A percentile compares a stretch with the other conserved stretches of the same genome.
Conservation (phyloP, 1,140 invertebrate genomes). For the Cephus cinctus region DNA sequence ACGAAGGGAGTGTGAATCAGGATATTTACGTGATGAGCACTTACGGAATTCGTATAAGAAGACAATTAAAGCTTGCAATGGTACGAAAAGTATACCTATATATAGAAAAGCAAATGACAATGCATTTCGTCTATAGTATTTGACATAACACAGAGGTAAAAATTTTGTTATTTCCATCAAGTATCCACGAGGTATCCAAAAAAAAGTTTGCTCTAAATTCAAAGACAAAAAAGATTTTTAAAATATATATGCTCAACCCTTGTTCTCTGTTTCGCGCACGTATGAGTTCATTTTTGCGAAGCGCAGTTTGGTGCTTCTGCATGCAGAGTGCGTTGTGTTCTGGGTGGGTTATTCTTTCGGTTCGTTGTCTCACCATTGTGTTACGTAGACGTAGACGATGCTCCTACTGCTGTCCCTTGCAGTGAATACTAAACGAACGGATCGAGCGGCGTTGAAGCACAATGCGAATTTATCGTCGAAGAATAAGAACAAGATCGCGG, state of each 20-base stretch:
- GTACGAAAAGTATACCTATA: too few relatives aligned
- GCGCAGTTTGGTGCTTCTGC: constrained; percentile 28
- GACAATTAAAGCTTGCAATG: too few relatives aligned
- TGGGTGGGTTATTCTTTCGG: constrained; percentile 49
- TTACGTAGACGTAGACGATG: constrained; percentile 37
- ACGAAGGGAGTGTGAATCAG: neutral
- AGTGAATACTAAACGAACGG: constrained; percentile 38
- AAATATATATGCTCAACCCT: neutral
- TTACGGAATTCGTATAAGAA: too few relatives aligned
- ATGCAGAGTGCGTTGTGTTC: constrained; percentile 41
- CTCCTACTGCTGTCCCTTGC: constrained; percentile 22
- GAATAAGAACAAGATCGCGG: too few relatives aligned
- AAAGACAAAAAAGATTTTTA: too few relatives aligned
- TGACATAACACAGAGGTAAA: too few relatives aligned
- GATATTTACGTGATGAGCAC: too few relatives aligned
- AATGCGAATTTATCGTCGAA: constrained; percentile 32
- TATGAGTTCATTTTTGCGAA: constrained; percentile 31
- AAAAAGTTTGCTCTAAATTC: too few relatives aligned
- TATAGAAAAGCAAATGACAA: too few relatives aligned
- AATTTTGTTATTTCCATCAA: too few relatives aligned
- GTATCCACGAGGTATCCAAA: too few relatives aligned
- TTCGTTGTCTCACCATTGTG: constrained; percentile 51
- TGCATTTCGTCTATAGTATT: too few relatives aligned
- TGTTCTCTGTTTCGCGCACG: constrained; percentile 22
- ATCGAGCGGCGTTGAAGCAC: constrained; percentile 32